These are phyloP conservation scores for Miltochrista miniata DNA, from an alignment of 2,888 invertebrate genomes.

Conservation along the genomic window DNA sequence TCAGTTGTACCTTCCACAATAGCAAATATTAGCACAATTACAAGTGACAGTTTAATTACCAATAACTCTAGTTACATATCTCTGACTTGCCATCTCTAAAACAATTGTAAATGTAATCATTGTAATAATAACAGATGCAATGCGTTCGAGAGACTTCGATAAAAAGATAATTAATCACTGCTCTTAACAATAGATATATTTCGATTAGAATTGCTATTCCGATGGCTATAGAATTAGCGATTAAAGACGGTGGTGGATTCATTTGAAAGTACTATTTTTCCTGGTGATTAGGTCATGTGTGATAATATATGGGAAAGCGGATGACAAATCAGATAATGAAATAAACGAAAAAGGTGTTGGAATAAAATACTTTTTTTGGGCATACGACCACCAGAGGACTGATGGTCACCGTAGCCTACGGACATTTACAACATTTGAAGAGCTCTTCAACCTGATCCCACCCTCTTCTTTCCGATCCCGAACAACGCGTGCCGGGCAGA, in stretches of 20 bases:
- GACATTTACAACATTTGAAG: too few species aligned
- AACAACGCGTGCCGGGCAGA: too few species aligned
- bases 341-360: too few species aligned
- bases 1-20: background rate
- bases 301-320: too few species aligned
- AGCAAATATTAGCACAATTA: background rate
- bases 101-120: background rate
- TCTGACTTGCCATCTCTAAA: background rate
- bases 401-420: too few species aligned
- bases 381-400: too few species aligned
- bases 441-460: too few species aligned
- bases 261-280: too few species aligned
- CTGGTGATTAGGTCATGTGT: too few species aligned
- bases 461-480: too few species aligned
- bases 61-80: background rate
- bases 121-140: background rate
- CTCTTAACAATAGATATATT: background rate
- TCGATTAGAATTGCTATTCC: background rate
- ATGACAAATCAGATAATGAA: too few species aligned
- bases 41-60: background rate
- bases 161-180: conserved; percentile 5
- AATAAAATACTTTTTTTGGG: too few species aligned
- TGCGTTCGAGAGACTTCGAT: background rate
- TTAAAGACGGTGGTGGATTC: background rate
- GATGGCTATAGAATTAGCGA: background rate